Evolutionary conservation across 2,797 vertebrate species (phyloP).

Genomic region (Megalops cyprinoides): DNA sequence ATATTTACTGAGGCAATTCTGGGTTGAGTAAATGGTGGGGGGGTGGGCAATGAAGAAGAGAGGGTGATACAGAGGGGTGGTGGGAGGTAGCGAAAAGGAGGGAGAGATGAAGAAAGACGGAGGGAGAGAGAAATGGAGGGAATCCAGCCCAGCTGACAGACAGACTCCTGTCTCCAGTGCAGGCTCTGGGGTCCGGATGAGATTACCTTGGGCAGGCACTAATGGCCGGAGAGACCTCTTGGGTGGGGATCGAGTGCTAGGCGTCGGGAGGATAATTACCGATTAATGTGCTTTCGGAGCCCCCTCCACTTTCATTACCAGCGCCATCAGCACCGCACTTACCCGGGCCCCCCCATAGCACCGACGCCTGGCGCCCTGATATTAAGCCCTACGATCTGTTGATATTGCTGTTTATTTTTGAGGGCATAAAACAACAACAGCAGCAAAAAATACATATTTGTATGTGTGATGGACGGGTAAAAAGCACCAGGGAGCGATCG

Average conservation of each 20-base stretch:
- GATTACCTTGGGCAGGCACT: slow-evolving; percentile 20
- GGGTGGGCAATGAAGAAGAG: background rate
- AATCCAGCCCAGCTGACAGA: background rate
- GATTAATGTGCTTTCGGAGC: background rate
- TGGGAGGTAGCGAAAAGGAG: background rate
- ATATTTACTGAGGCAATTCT: too few relatives aligned
- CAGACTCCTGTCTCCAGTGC: slow-evolving; percentile 8
- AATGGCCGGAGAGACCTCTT: slow-evolving; percentile 7
- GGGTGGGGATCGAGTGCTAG: background rate
- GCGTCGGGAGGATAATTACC: background rate
- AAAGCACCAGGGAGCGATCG: background rate
- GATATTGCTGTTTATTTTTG: background rate
- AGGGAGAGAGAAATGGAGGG: too few relatives aligned
- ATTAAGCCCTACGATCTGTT: background rate
- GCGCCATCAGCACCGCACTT: background rate
- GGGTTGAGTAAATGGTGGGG: too few relatives aligned
- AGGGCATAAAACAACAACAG: too few relatives aligned
- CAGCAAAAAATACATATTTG: background rate
- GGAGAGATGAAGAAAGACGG: too few relatives aligned
- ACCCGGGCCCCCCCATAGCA: background rate
- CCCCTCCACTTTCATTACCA: background rate
- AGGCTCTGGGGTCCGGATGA: slow-evolving; percentile 30
- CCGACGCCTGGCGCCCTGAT: background rate
- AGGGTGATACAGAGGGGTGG: background rate
- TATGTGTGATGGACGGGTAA: background rate